These are phyloP conservation scores for Folsomia manolachei DNA, from an alignment of 2,888 invertebrate species.

Conservation along the genomic window DNA sequence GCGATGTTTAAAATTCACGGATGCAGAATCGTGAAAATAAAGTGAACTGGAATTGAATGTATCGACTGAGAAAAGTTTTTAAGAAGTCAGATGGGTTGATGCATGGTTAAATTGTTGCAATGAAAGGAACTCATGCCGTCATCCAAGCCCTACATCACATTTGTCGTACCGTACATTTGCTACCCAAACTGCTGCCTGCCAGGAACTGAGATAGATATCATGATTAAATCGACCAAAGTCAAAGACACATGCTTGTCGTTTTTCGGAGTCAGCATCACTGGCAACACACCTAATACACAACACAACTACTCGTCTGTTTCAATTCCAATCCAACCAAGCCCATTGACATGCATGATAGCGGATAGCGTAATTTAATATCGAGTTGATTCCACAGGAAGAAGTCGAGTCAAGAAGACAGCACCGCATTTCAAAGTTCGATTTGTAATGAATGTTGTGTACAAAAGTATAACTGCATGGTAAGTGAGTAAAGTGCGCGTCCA, in stretches of 20 bases:
- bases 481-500: not conserved
- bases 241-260: conserved; percentile 14
- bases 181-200: too few species aligned
- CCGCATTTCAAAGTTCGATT: not conserved
- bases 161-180: too few species aligned
- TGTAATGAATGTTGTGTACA: not conserved
- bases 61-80: not conserved
- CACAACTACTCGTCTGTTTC: not conserved
- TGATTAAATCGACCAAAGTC: conserved; percentile 18
- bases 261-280: not conserved
- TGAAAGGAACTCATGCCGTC: too few species aligned
- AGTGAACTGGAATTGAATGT: conserved; percentile 6
- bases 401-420: not conserved
- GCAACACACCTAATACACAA: not conserved
- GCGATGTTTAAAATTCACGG: conserved; percentile 2
- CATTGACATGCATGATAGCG: conserved; percentile 9
- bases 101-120: not conserved
- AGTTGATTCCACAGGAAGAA: conserved; percentile 8
- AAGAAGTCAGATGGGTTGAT: not conserved
- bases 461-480: not conserved
- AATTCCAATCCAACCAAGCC: not conserved
- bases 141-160: too few species aligned
- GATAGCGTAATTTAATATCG: conserved; percentile 6
- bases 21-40: not conserved
- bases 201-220: conserved; percentile 9